Evolutionary conservation across 1,140 invertebrate species (phyloP), one percentile per base, ranked within the genome.

Genomic region (Cyclargus thomasi): DNA sequence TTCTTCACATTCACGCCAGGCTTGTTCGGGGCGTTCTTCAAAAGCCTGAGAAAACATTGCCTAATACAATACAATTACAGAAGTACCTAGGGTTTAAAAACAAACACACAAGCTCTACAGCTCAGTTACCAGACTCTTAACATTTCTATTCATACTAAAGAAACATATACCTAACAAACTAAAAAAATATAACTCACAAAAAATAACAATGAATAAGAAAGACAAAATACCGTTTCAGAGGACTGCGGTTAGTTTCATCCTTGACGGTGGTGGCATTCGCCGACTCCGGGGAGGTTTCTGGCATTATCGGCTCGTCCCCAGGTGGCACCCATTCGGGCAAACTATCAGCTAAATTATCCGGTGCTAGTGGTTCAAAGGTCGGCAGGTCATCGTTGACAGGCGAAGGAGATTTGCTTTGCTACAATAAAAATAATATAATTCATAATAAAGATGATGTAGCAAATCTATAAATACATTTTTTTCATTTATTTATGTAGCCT

Each of bases 201-300:
- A n/a, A 59, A 35, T 11, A n/a, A n/a, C n/a, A n/a, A n/a, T n/a
- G n/a, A n/a, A n/a, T n/a, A n/a, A n/a, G n/a, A n/a, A n/a, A n/a
- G n/a, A n/a, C n/a, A n/a, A n/a, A n/a, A 47, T 71, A 86, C 86
- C 85, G 77, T 79, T 89, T 87, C 11, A 89, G 67, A 0, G 86
- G 85, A 67, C 83, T 89, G 20, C 84, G 71, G 3, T 78, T 68
- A 4, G 83, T 67, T 59, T 89, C 85, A 11, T 88, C 82, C 62
- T 80, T 79, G 17, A 74, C 69, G 23, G 71, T 65, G 29, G 65
- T 36, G 10, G 74, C 70, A 29, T 53, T 67, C 7, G 71, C 63
- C 8, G 77, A 70, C 47, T 86, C 83, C 1, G 79, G 70, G 7
- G 79, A 70, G 0, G 75, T 63, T 64, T 88, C 86, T 8, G 80